A percentile compares a stretch with the other conserved stretches of the same genome.
These are phyloP conservation scores for Dendrocincla tyrannina DNA, from an alignment of 2,797 vertebrate genomes.

Conservation along the genomic window DNA sequence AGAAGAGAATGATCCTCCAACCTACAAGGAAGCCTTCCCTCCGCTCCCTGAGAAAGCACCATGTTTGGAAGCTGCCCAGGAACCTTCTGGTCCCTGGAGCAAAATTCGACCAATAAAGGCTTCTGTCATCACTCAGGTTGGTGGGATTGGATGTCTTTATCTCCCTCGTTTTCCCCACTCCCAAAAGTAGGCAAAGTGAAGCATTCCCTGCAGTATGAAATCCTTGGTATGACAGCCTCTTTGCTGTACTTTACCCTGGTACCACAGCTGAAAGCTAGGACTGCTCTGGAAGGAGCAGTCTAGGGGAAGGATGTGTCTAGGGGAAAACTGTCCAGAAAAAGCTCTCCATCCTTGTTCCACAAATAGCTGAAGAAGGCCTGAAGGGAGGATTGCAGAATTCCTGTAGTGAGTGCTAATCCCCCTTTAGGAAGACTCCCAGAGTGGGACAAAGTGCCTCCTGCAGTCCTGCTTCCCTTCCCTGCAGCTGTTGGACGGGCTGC, in stretches of 20 bases:
- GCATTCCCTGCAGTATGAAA: neutral
- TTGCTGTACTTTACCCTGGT: neutral
- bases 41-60: conserved; percentile 96
- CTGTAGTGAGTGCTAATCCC: neutral
- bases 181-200: neutral
- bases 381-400: neutral
- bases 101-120: conserved; percentile 98
- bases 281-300: neutral
- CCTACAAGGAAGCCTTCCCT: conserved; percentile 99
- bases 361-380: neutral
- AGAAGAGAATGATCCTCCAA: conserved; percentile 95
- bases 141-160: neutral
- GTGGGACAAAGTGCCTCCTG: neutral
- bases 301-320: neutral
- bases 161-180: neutral
- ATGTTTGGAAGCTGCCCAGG: conserved; percentile 87
- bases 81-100: conserved; percentile 91
- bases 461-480: neutral
- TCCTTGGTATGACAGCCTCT: neutral
- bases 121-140: conserved; percentile 99
- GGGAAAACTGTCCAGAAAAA: neutral
- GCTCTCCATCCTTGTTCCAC: neutral
- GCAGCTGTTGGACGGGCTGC: neutral
- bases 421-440: neutral
- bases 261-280: neutral